Evolutionary conservation across 1,140 invertebrate genomes (phyloP), one percentile per base, ranked within the genome.

Genomic region (Argopecten irradians): DNA sequence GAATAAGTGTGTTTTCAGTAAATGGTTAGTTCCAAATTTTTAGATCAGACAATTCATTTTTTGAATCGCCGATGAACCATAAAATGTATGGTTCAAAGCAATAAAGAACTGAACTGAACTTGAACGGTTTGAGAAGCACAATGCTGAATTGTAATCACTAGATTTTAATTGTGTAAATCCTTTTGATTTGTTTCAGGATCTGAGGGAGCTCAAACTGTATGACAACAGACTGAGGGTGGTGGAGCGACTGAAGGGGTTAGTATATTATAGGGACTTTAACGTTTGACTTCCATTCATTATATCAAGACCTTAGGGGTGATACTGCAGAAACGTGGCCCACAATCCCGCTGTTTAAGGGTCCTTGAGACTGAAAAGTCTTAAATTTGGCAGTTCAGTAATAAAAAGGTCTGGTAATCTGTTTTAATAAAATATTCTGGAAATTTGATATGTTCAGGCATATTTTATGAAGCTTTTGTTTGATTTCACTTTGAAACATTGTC

Each of bases 191-290:
- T 86, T 88, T 0, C 87, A 94, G 93, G 93, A 94, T 87, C 82
- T 95, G 41, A 91, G 92, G 83, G 94, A 95, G 71, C 83, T 95
- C 5, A 95, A 94, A 89, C 87, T 95, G 5, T 95, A 95, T 93
- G 94, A 94, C 84, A 95, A 95, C 90, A 88, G 92, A 90, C 89
- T 95, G 28, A 89, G 89, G 82, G 85, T 83, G n/a, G 91, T 95
- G 82, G 93, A 94, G 91, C 91, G 92, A 84, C 89, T 95, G 33
- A 90, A 93, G 28, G 91, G 90, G 93, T 94, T 91, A 92, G 92
- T 91, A 71, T 35, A 35, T 87, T 36, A 11, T 34, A 11, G 32
- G 41, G 43, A 34, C 32, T n/a, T 33, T 32, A 16, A 22, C 43
- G n/a, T n/a, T 83, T 0, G 86, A 22, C 33, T 32, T 34, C 83